A percentile compares a stretch with the other conserved stretches of the same genome.
These are phyloP conservation scores for Lithophane socia DNA, from an alignment of 2,888 invertebrate genomes.

Conservation along the genomic window DNA sequence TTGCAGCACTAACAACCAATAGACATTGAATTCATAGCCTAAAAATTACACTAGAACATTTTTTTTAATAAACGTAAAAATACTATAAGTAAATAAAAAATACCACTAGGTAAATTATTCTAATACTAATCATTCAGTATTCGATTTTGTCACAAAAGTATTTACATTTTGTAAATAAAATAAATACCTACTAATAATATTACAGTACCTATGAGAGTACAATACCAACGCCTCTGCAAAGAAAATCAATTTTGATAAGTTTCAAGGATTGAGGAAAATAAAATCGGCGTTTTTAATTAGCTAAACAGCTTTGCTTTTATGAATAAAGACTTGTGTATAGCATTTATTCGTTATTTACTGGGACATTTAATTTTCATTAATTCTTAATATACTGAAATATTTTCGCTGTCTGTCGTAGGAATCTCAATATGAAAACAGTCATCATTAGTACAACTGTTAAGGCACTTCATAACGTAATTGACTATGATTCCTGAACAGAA, in stretches of 20 bases:
- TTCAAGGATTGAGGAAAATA: conserved; percentile 19
- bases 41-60: conserved; percentile 28
- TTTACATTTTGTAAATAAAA: conserved; percentile 35
- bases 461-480: conserved; percentile 70
- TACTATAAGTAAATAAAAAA: conserved; percentile 41
- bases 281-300: conserved; percentile 27
- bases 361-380: conserved; percentile 10
- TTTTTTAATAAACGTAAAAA: conserved; percentile 36
- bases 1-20: conserved; percentile 46
- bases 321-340: conserved; percentile 9
- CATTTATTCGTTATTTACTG: conserved; percentile 16
- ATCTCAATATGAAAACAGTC: conserved; percentile 37
- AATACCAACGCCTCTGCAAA: conserved; percentile 8
- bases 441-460: conserved; percentile 58
- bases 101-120: conserved; percentile 37
- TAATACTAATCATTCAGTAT: conserved; percentile 41
- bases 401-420: conserved; percentile 39
- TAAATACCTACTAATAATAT: conserved; percentile 3
- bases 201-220: background rate
- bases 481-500: conserved; percentile 56
- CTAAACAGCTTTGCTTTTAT: conserved; percentile 18
- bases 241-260: conserved; percentile 8
- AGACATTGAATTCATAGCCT: conserved; percentile 42
- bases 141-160: conserved; percentile 41
- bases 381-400: conserved; percentile 15